phyloP scores from a whole-genome alignment of 2,797 vertebrate species.

The Myiotriccus ornatus region DNA sequence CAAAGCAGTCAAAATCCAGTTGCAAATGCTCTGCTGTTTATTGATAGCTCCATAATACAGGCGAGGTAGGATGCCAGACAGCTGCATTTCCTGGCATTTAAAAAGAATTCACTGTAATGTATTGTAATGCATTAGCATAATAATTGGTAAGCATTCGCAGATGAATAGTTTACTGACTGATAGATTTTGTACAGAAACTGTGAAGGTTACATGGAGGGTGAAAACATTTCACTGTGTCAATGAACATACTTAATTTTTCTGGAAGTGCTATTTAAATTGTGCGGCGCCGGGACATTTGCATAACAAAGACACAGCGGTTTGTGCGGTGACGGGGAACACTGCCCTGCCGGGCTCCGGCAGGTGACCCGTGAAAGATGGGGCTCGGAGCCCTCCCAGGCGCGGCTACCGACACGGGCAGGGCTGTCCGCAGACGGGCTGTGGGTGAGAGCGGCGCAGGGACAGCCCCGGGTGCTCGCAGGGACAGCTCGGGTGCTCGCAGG shows the following conservation, averaged over 20 bases:
- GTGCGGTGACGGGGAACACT: constrained; percentile 59
- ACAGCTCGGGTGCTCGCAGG: no score
- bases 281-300: constrained; percentile 75
- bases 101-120: constrained; percentile 83
- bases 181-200: constrained; percentile 84
- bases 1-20: constrained; percentile 67
- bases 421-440: no score
- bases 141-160: constrained; percentile 85
- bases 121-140: constrained; percentile 88
- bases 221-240: constrained; percentile 85
- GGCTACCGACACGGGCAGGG: neutral
- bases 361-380: constrained; percentile 35
- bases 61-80: constrained; percentile 70
- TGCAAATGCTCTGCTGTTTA: constrained; percentile 66
- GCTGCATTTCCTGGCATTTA: constrained; percentile 79
- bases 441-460: no score
- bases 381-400: neutral
- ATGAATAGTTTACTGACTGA: constrained; percentile 87
- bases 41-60: constrained; percentile 76
- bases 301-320: constrained; percentile 78
- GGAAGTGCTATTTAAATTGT: constrained; percentile 80
- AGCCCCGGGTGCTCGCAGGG: no score
- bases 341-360: constrained; percentile 51
- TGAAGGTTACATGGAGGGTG: constrained; percentile 83
- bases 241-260: constrained; percentile 86